Base-by-base conservation (phyloP, 2,797 vertebrate species). In the Microtus californicus region DNA sequence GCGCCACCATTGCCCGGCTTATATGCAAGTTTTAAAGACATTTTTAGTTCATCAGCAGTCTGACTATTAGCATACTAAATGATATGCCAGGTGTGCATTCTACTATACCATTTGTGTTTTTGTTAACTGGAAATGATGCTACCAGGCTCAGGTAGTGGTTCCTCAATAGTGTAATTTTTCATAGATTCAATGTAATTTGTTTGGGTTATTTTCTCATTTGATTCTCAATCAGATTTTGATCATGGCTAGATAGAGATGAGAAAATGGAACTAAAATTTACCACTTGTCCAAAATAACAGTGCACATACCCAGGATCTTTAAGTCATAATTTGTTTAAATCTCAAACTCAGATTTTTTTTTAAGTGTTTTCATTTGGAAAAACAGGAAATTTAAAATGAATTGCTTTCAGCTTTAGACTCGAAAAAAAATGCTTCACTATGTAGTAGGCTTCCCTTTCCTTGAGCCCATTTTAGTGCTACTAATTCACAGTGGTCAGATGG, bases 11-110 rank as follows among this genome's bases (percentile, higher is more conserved):
- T n/a, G n/a, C n/a, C n/a, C n/a, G n/a, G n/a, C n/a, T n/a, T 21
- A 56, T 51, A 10, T 21, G 59, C 74, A 95, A 15, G 19, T 92
- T 89, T 87, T 94, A 86, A 78, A 90, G 27, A 43, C 12, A 17
- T 54, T 73, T 67, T 83, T 74, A 51, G 13, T 67, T 56, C 59
- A 48, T 29, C 29, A 69, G 1, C 51, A 76, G 6, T 91, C 45
- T 73, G 73, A 48, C 61, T 73, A 1, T 6, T 29, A 40, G 25
- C 51, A 45, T 13, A 31, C 51, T 56, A 14, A 54, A 25, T 74
- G 40, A 25, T 56, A 4, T 48, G 21, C 48, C n/a, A 61, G 59
- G 23, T 63, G 59, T 8, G 59, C 25, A 31, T 29, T n/a, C 54
- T 81, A 0, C 65, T 51, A 0, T 40, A n/a, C 31, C 17, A 0